Conservation (phyloP, 2,113 vertebrate genomes). For the Xenopus borealis region DNA sequence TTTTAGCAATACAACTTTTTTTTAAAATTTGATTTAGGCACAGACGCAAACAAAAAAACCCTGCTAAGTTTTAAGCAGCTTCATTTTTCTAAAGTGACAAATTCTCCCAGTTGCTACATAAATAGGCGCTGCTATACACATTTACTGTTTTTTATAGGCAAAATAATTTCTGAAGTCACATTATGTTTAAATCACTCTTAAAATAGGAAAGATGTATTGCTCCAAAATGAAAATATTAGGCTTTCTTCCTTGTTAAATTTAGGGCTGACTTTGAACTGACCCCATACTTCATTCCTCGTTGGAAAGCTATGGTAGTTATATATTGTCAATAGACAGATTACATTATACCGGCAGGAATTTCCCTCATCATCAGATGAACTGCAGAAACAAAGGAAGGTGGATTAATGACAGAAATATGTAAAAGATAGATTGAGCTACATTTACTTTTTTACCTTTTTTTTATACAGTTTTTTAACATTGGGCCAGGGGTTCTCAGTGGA, state of each 20-base stretch:
- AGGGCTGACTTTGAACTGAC: constrained; percentile 66
- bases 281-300: constrained; percentile 54
- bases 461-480: constrained; percentile 49
- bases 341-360: constrained; percentile 61
- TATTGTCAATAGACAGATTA: constrained; percentile 60
- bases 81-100: constrained; percentile 39
- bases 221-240: constrained; percentile 60
- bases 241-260: constrained; percentile 63
- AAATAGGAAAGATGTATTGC: constrained; percentile 51
- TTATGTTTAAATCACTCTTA: constrained; percentile 59
- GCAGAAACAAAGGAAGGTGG: constrained; percentile 57
- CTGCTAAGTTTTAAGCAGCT: neutral
- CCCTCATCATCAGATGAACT: constrained; percentile 56
- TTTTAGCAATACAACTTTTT: too few species aligned
- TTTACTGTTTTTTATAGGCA: constrained; percentile 51
- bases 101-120: constrained; percentile 40
- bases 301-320: constrained; percentile 58
- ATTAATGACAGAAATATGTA: constrained; percentile 58
- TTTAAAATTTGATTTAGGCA: too few species aligned
- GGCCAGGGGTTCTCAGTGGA: constrained; percentile 36
- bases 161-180: constrained; percentile 54
- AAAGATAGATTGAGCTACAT: constrained; percentile 56
- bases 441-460: too few species aligned
- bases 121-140: constrained; percentile 34
- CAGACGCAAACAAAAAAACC: too few species aligned